Conservation (phyloP, 2,113 vertebrate species). For the Rhagologus leucostigma region DNA sequence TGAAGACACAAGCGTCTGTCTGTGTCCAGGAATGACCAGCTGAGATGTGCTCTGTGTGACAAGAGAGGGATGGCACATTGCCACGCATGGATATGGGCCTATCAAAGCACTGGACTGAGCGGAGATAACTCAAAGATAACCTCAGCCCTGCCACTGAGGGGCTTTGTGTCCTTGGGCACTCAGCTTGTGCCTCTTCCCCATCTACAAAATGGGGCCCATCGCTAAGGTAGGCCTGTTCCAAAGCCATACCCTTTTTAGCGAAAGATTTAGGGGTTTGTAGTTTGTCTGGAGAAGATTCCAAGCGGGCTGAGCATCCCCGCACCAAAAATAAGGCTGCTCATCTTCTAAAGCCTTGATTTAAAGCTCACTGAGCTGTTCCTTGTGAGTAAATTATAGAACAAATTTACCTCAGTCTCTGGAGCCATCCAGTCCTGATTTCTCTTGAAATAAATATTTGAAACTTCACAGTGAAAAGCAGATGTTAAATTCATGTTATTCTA, state of each 20-base stretch:
- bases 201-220: not conserved
- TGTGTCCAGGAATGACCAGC: not conserved
- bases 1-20: not conserved
- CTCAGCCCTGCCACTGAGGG: not conserved
- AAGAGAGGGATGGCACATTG: not conserved
- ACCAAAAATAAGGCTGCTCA: not conserved
- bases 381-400: not conserved
- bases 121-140: not conserved
- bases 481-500: not conserved
- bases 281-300: not conserved
- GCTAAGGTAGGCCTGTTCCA: not conserved
- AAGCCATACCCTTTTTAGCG: not conserved
- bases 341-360: not conserved
- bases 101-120: not conserved
- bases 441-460: not conserved
- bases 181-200: not conserved
- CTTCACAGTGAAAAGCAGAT: not conserved
- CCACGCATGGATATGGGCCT: not conserved
- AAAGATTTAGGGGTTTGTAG: not conserved
- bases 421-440: not conserved
- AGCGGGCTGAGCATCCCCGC: not conserved
- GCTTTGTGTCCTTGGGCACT: not conserved
- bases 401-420: not conserved
- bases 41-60: not conserved
- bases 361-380: not conserved